Conservation (phyloP, 1,140 invertebrate genomes). For the Drosophila santomea region DNA sequence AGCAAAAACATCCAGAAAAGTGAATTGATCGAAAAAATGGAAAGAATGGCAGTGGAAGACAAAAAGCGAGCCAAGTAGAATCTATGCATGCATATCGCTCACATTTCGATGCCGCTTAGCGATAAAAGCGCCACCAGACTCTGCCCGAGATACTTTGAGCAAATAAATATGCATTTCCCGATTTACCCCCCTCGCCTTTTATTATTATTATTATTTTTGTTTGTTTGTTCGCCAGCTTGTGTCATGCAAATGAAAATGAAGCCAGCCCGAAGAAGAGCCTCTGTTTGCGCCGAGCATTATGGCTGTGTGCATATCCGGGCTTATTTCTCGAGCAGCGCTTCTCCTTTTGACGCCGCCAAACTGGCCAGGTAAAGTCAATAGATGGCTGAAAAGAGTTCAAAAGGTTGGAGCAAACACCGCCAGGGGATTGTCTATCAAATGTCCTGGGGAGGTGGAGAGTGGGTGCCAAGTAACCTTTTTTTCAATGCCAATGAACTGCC, state of each 20-base stretch:
- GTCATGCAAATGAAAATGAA: conserved; percentile 73
- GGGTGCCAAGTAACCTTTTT: not conserved
- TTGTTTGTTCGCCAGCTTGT: conserved; percentile 39
- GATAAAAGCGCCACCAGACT: conserved; percentile 51
- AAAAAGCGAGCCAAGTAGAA: conserved; percentile 43
- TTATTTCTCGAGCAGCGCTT: conserved; percentile 29
- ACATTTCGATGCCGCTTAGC: conserved; percentile 74
- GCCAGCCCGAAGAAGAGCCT: conserved; percentile 36
- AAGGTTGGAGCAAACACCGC: conserved; percentile 20
- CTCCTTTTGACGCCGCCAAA: conserved; percentile 38
- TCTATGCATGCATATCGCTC: conserved; percentile 69
- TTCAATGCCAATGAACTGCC: not conserved
- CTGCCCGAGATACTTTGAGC: conserved; percentile 65
- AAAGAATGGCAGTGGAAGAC: conserved; percentile 13
- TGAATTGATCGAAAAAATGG: conserved; percentile 20
- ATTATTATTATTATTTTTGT: conserved; percentile 39
- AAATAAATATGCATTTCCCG: conserved; percentile 79
- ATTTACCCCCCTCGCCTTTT: conserved; percentile 38
- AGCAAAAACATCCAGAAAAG: conserved; percentile 30
- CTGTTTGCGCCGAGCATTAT: conserved; percentile 43
- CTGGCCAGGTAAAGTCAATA: conserved; percentile 52
- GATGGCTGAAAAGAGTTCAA: conserved; percentile 39
- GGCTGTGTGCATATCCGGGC: conserved; percentile 46
- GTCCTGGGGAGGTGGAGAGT: conserved; percentile 7
- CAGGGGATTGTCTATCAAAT: conserved; percentile 17